Evolutionary conservation across 2,113 vertebrate species (phyloP).

Genomic region (Cephalopholis sonnerati): DNA sequence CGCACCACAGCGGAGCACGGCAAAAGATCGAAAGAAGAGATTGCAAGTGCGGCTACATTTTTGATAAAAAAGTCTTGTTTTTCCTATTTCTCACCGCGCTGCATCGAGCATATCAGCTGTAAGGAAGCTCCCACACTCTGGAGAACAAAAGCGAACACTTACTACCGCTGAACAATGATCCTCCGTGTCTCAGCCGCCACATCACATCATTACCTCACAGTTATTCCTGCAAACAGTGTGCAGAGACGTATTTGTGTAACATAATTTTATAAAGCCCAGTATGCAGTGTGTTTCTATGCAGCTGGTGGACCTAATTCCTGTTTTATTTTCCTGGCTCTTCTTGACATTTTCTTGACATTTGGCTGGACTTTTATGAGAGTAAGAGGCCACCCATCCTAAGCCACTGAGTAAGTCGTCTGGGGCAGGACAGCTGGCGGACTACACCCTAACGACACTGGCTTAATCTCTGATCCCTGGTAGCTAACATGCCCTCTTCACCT

Average conservation of each 20-base stretch:
- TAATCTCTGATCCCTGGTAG: slow-evolving; percentile 60
- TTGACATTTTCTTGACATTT: slow-evolving; percentile 48
- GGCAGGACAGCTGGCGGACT: slow-evolving; percentile 51
- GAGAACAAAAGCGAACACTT: slow-evolving; percentile 37
- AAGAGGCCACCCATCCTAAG: slow-evolving; percentile 28
- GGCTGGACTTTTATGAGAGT: slow-evolving; percentile 16
- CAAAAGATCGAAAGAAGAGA: slow-evolving; percentile 34
- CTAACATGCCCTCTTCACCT: slow-evolving; percentile 29
- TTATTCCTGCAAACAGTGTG: slow-evolving; percentile 24
- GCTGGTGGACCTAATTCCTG: neutral
- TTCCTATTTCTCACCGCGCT: slow-evolving; percentile 17
- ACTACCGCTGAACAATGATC: slow-evolving; percentile 25
- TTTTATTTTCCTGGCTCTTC: slow-evolving; percentile 6
- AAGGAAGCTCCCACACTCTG: slow-evolving; percentile 11
- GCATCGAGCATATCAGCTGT: slow-evolving; percentile 30
- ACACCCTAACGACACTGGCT: slow-evolving; percentile 31
- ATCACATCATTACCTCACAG: slow-evolving; percentile 39
- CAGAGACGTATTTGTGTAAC: neutral
- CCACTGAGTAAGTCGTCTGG: slow-evolving; percentile 33
- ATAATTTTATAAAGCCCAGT: neutral
- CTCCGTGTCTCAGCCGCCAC: slow-evolving; percentile 14
- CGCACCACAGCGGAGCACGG: neutral
- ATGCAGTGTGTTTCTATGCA: neutral
- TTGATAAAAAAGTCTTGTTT: slow-evolving; percentile 29
- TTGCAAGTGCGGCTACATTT: neutral